Conservation (phyloP, 2,113 vertebrate species). For the Coregonus clupeaformis region DNA sequence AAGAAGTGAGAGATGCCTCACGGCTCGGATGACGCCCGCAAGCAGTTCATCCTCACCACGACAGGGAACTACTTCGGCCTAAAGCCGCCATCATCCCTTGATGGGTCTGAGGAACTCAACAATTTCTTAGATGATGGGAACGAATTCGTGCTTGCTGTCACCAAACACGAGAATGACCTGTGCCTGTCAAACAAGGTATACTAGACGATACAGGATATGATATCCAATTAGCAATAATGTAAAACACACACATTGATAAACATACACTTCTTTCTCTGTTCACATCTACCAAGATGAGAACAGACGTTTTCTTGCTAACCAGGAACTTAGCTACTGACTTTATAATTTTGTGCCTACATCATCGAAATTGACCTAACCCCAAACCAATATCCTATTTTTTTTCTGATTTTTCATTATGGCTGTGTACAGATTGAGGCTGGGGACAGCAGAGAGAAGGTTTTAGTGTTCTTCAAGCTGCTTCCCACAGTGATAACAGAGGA, state of each 20-base stretch:
- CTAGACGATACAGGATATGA: not conserved
- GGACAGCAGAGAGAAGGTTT: conserved; percentile 74
- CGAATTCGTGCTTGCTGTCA: conserved; percentile 82
- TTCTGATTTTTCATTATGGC: not conserved
- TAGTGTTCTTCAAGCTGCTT: conserved; percentile 91
- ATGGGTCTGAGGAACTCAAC: conserved; percentile 71
- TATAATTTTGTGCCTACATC: not conserved
- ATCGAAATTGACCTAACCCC: no score
- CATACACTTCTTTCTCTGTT: no score
- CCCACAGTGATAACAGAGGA: conserved; percentile 92
- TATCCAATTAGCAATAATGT: no score
- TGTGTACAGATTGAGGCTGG: conserved; percentile 77
- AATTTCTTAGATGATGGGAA: conserved; percentile 91
- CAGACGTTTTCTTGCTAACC: no score
- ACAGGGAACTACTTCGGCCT: conserved; percentile 86
- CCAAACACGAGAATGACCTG: conserved; percentile 65
- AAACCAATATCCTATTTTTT: not conserved
- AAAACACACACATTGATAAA: not conserved
- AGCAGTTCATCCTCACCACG: conserved; percentile 84
- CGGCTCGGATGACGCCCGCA: conserved; percentile 76
- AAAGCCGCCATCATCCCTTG: conserved; percentile 42
- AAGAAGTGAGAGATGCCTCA: conserved; percentile 53
- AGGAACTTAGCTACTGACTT: no score
- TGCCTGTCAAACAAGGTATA: conserved; percentile 78
- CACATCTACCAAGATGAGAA: no score